Conservation (phyloP, 2,113 vertebrate species). For the Propithecus coquereli region DNA sequence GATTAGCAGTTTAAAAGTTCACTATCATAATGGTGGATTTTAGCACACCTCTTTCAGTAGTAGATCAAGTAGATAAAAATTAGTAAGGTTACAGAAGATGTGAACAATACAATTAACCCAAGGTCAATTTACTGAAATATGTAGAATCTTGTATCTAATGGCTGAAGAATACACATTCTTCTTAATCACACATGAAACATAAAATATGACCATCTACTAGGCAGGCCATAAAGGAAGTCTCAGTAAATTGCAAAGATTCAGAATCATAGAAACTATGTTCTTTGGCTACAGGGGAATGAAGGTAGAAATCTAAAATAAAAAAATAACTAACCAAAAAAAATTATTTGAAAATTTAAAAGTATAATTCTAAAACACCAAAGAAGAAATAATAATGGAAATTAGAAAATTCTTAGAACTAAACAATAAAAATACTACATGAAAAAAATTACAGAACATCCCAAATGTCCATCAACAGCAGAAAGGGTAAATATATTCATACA, state of each 20-base stretch:
- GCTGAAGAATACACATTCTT: slow-evolving; percentile 3
- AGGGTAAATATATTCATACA: neutral
- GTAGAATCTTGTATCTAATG: neutral
- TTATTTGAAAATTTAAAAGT: neutral
- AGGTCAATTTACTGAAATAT: neutral
- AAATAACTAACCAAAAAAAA: neutral
- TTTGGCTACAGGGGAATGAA: neutral
- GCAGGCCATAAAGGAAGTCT: neutral
- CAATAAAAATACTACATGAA: neutral
- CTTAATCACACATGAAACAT: neutral
- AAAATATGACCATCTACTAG: slow-evolving; percentile 4
- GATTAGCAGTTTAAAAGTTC: neutral
- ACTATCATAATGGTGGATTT: neutral
- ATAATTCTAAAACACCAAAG: neutral
- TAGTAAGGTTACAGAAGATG: neutral
- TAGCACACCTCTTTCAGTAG: neutral
- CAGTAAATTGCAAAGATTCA: slow-evolving; percentile 17
- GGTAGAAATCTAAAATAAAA: slow-evolving; percentile 40
- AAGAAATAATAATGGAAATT: slow-evolving; percentile 21
- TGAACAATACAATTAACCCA: neutral
- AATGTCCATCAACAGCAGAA: neutral
- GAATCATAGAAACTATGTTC: neutral
- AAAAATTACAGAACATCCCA: neutral
- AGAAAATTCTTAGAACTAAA: slow-evolving; percentile 1
- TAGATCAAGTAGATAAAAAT: slow-evolving; percentile 20